Evolutionary conservation across 2,888 invertebrate species (phyloP), one percentile per base, ranked within the genome.

Genomic region (Muschampia plurimacula): DNA sequence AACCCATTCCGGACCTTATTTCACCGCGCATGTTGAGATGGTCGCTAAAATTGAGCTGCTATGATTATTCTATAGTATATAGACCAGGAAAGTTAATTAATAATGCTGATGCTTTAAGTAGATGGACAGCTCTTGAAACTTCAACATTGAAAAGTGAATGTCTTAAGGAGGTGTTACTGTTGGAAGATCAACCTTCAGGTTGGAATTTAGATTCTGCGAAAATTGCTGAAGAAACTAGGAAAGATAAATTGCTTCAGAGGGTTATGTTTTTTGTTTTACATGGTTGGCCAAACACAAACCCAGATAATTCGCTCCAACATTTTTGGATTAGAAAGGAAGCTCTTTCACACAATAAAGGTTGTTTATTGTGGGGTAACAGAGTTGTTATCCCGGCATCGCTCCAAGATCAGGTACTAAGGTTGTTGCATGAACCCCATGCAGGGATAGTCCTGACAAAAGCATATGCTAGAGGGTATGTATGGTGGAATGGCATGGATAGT

Each of bases 391-490:
- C 63, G 5, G 41, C 59, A 41, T 57, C 57, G 28, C 52, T 67
- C 7, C 72, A 72, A 72, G 12, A 36, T 36, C 32, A 67, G 28
- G 72, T 67, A 10, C 12, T 72, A 12, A 67, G 36, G 52, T 52
- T 72, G 22, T 46, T 72, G 9, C 72, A 72, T 72, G 72, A 57
- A 32, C 72, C 67, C 7, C 67, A 67, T 62, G 72, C 72, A 8
- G 67, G 72, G n/a, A 67, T 77, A 2, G 79, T 76, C 10, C 75
- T 76, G 68, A 76, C 75, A 5, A 79, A 78, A 71, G 72, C 73
- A 22, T 74, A 74, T 74, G 75, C 77, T 5, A 75, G 76, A 72
- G 73, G 74, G 28, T 79, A 79, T 73, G 69, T 76, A 74, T 55
- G 67, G 76, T 78, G 75, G 73, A 59, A 66, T 0, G 57, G 55